Conservation (phyloP, 2,797 vertebrate species). For the Passerculus sandwichensis region DNA sequence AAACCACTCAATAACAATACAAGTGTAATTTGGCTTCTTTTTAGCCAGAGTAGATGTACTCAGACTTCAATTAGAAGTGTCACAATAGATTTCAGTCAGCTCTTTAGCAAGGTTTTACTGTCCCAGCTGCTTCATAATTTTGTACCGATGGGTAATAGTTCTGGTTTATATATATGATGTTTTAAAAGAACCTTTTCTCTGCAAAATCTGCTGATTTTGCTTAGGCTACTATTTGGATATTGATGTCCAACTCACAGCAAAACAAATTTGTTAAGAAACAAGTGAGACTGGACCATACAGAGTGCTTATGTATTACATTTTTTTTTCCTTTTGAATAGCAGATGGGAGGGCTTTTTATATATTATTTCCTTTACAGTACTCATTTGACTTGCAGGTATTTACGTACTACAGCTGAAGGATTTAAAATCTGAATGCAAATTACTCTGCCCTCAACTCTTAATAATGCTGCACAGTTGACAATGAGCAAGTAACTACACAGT, state of each 20-base stretch:
- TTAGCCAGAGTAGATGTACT: neutral
- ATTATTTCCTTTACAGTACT: neutral
- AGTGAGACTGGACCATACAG: neutral
- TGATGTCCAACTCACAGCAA: neutral
- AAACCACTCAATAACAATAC: rapidly evolving
- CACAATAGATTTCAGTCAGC: neutral
- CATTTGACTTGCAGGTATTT: neutral
- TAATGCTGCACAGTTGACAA: neutral
- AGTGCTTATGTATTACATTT: neutral
- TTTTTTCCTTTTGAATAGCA: neutral
- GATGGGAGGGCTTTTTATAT: neutral
- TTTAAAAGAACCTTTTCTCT: neutral
- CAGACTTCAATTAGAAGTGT: neutral
- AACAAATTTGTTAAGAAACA: neutral
- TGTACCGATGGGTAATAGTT: neutral
- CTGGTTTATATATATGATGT: neutral
- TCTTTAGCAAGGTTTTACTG: neutral
- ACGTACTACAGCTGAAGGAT: neutral
- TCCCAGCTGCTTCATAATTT: neutral
- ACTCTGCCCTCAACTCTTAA: neutral
- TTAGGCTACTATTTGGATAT: neutral
- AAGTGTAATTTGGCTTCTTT: neutral
- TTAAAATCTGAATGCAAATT: neutral
- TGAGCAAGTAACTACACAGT: neutral
- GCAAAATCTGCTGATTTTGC: neutral